phyloP scores from a whole-genome alignment of 1,140 invertebrate species.

The Sarcophaga bullata region DNA sequence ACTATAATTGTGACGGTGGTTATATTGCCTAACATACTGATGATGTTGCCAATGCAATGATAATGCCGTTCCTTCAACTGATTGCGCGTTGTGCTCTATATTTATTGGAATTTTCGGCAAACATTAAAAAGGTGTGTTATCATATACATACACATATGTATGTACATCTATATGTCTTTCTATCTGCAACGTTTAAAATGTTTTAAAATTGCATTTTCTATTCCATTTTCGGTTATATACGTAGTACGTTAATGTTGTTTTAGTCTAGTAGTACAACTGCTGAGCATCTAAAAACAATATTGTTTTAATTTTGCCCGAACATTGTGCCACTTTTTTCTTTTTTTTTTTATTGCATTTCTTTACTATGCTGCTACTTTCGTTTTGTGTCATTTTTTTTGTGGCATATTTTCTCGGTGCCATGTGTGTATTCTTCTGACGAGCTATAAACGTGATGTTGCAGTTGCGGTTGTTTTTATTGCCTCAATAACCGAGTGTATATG shows the following conservation, averaged over 20 bases:
- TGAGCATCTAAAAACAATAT: constrained; percentile 4
- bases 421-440: not conserved
- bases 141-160: not conserved
- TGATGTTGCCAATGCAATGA: not conserved
- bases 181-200: not conserved
- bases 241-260: not conserved
- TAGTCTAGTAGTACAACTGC: not conserved
- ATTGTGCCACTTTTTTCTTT: not conserved
- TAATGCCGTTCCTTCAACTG: not conserved
- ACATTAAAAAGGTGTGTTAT: constrained; percentile 21
- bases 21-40: not conserved
- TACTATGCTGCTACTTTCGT: not conserved
- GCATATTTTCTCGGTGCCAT: not conserved
- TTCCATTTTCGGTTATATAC: too few relatives aligned
- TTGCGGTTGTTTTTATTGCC: constrained; percentile 23
- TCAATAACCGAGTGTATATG: not conserved
- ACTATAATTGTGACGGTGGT: not conserved
- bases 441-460: constrained; percentile 10
- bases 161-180: not conserved
- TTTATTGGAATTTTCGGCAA: constrained; percentile 24
- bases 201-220: constrained; percentile 9
- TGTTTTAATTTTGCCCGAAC: constrained; percentile 21
- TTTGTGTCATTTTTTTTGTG: not conserved
- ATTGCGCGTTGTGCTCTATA: constrained; percentile 14
- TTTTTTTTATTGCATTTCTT: not conserved